Evolutionary conservation across 1,140 invertebrate genomes (phyloP), one percentile per base, ranked within the genome.

Genomic region (Micrasema longulum): DNA sequence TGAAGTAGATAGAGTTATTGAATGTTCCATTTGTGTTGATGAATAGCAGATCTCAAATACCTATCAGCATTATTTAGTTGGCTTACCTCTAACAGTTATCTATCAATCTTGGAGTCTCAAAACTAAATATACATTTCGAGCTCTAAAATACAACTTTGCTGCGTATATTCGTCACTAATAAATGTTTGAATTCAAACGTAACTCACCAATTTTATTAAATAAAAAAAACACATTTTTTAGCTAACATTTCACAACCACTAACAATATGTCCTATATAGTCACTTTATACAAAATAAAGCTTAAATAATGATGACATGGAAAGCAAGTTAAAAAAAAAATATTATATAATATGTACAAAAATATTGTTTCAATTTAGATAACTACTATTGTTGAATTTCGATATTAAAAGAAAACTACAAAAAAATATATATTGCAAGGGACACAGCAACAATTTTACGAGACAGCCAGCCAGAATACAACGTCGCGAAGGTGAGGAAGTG

Each of bases 391-490:
- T 41, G 14, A 41, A 11, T 57, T 38, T 60, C 14, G 31, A 18
- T 38, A 41, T 38, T 36, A 38, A 14, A 38, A 36, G 23, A 12
- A 63, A 45, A 23, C 38, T 47, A 63, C 60, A 47, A 45, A 3
- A 14, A 31, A 63, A 63, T 35, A 26, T 47, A 63, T 50, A 50
- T 9, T 31, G n/a, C n/a, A 22, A 26, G 57, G 68, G 22, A 41
- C 68, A 71, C 72, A 72, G 69, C 55, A 55, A 65, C 65, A 69
- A 66, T 43, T 63, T 69, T 52, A 48, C 70, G 74, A 76, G 74
- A 76, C 74, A 76, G 74, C 71, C 68, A 76, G 66, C 60, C 63
- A 76, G 74, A 76, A 65, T 73, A 47, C 62, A 73, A 76, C 74
- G 63, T 66, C 50, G 52, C 69, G 12, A 65, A 69, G 43, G 52